Conservation (phyloP, 2,888 invertebrate genomes). For the Rotaria socialis region DNA sequence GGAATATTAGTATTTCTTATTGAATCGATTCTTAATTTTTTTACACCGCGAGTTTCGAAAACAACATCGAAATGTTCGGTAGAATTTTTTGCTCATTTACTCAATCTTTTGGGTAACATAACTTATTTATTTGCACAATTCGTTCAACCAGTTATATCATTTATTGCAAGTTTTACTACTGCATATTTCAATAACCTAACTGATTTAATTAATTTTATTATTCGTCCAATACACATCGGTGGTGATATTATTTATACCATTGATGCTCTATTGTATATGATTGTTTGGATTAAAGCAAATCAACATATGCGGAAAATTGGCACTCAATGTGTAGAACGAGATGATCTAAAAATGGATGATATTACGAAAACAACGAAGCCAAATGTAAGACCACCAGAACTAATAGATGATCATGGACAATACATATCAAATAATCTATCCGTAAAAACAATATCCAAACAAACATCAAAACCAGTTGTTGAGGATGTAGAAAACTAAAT, state of each 20-base stretch:
- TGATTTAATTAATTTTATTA: not conserved
- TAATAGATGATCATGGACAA: too few species aligned
- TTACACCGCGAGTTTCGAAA: not conserved
- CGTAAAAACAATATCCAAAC: not conserved
- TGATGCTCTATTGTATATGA: not conserved
- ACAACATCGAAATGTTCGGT: not conserved
- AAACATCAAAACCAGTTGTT: not conserved
- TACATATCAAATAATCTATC: not conserved
- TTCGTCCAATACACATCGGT: not conserved
- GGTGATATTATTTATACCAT: not conserved
- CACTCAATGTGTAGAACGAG: not conserved
- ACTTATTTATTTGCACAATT: not conserved
- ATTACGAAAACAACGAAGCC: not conserved
- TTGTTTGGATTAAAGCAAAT: slow-evolving; percentile 1
- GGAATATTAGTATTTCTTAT: not conserved
- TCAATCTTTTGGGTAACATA: not conserved
- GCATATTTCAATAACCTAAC: not conserved
- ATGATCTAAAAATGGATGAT: not conserved
- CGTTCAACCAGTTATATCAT: not conserved
- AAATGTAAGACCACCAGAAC: not conserved
- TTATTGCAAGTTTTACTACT: not conserved
- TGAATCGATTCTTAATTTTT: not conserved
- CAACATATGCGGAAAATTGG: not conserved
- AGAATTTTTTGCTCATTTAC: not conserved
- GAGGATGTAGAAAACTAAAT: too few species aligned